These are phyloP conservation scores for Bambusicola thoracicus DNA, from an alignment of 2,113 vertebrate species.

Conservation along the genomic window DNA sequence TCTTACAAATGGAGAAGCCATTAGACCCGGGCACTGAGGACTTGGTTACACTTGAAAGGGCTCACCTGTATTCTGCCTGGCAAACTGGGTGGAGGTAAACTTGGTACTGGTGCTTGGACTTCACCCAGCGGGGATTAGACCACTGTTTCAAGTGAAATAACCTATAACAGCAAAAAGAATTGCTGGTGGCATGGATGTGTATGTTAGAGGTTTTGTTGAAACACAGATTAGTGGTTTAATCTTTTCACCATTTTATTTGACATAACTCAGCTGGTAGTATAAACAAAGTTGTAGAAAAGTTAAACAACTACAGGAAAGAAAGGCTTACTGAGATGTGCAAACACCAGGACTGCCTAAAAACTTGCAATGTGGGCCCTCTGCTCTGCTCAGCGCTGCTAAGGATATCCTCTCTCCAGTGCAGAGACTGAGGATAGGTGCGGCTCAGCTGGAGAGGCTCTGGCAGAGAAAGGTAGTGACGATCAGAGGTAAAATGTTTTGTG, in stretches of 20 bases:
- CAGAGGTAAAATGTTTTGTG: not conserved
- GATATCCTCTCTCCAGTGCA: rapidly evolving
- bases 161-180: too few relatives aligned
- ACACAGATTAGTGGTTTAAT: not conserved
- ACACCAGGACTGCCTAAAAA: not conserved
- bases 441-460: not conserved
- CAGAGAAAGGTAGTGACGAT: rapidly evolving
- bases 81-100: not conserved
- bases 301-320: not conserved
- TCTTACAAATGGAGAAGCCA: not conserved
- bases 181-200: not conserved
- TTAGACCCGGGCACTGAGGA: not conserved
- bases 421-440: not conserved
- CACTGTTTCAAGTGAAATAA: not conserved
- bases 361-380: rapidly evolving
- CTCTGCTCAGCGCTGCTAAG: not conserved
- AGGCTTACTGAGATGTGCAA: not conserved
- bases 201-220: not conserved
- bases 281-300: not conserved
- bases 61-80: not conserved
- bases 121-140: not conserved
- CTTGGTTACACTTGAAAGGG: not conserved
- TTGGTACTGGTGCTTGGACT: not conserved
- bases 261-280: not conserved
- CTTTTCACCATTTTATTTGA: not conserved